phyloP scores from a whole-genome alignment of 2,113 vertebrate genomes.

The Oxyruncus cristatus region DNA sequence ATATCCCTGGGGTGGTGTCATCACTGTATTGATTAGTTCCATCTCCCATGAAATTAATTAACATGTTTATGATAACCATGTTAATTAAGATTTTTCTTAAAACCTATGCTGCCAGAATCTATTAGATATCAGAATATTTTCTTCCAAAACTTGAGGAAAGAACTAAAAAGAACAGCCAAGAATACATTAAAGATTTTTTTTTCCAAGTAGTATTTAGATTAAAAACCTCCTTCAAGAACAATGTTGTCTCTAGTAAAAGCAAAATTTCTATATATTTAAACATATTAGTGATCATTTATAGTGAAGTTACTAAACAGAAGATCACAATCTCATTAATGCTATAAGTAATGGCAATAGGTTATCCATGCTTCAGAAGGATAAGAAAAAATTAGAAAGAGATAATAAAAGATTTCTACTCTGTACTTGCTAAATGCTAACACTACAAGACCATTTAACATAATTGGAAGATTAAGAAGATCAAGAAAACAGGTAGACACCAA shows the following conservation, averaged over 20 bases:
- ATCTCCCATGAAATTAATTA: neutral
- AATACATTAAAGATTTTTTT: neutral
- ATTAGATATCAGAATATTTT: neutral
- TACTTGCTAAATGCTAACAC: neutral
- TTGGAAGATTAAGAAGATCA: neutral
- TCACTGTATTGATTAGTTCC: neutral
- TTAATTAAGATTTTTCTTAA: constrained; percentile 11
- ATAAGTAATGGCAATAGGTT: neutral
- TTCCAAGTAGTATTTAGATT: neutral
- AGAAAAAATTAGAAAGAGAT: neutral
- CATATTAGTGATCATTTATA: neutral
- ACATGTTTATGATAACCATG: neutral
- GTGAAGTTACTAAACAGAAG: neutral
- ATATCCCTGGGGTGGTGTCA: neutral
- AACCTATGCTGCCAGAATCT: neutral
- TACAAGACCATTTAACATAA: neutral
- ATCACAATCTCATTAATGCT: neutral
- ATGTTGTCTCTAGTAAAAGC: neutral
- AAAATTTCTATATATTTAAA: neutral
- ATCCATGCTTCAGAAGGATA: neutral
- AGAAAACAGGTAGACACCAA: neutral
- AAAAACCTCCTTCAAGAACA: neutral
- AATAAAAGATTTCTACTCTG: neutral
- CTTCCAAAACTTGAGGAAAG: neutral
- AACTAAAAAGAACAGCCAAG: neutral